Evolutionary conservation across 2,113 vertebrate species (phyloP).

Genomic region (Eulacestoma nigropectus): DNA sequence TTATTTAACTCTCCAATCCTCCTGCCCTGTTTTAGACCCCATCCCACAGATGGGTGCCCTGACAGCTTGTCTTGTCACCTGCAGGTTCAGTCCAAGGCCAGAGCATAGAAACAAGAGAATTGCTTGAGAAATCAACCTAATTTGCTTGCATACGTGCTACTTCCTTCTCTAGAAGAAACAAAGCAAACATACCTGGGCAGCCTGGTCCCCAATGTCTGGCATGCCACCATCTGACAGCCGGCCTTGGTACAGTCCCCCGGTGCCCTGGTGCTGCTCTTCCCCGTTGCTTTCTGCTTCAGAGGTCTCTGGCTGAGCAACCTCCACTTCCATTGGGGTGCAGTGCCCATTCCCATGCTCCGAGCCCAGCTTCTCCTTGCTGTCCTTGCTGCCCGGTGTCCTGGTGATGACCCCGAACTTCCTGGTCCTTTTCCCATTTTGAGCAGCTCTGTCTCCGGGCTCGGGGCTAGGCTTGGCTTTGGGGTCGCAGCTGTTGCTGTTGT

Average conservation of each 20-base stretch:
- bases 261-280: constrained; percentile 29
- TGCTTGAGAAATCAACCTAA: background rate
- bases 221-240: constrained; percentile 69
- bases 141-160: fast-evolving
- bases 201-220: constrained; percentile 71
- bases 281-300: constrained; percentile 34
- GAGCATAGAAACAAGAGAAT: background rate
- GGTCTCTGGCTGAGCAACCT: constrained; percentile 53
- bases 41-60: fast-evolving
- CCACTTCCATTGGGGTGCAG: constrained; percentile 66
- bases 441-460: constrained; percentile 45
- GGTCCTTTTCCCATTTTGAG: constrained; percentile 82
- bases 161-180: background rate
- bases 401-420: constrained; percentile 94
- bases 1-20: background rate
- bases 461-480: constrained; percentile 61
- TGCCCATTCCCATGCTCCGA: constrained; percentile 63
- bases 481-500: constrained; percentile 67
- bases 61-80: background rate
- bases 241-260: constrained; percentile 40
- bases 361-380: constrained; percentile 44
- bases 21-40: background rate
- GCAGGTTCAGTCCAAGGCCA: background rate
- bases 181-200: constrained; percentile 72
- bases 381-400: constrained; percentile 71